phyloP scores from a whole-genome alignment of 1,140 invertebrate species.

The Tetragnatha versicolor region DNA sequence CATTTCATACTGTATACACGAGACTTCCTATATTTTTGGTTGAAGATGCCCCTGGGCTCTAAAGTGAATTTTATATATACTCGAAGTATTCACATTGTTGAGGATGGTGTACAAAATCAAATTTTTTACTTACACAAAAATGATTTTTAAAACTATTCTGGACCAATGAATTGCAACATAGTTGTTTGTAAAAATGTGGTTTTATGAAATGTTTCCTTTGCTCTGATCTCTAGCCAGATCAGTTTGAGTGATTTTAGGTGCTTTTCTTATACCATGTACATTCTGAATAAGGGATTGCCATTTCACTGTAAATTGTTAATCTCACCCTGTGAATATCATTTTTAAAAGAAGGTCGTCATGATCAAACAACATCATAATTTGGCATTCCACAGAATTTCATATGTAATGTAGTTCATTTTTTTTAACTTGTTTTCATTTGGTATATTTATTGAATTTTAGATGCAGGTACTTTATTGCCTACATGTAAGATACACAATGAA shows the following conservation, averaged over 20 bases:
- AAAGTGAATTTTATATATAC: slow-evolving; percentile 51
- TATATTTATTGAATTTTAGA: slow-evolving; percentile 35
- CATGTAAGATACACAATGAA: neutral
- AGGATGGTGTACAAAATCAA: slow-evolving; percentile 44
- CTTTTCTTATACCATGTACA: slow-evolving; percentile 45
- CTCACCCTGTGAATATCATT: slow-evolving; percentile 49
- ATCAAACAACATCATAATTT: slow-evolving; percentile 7
- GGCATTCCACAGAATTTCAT: slow-evolving; percentile 45
- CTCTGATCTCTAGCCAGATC: slow-evolving; percentile 5
- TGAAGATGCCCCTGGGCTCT: slow-evolving; percentile 51
- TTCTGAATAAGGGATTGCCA: slow-evolving; percentile 13
- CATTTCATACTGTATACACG: slow-evolving; percentile 47
- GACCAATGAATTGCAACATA: slow-evolving; percentile 52
- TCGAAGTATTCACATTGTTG: slow-evolving; percentile 27
- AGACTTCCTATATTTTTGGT: slow-evolving; percentile 48
- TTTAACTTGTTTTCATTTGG: slow-evolving; percentile 19
- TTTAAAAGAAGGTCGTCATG: slow-evolving; percentile 13
- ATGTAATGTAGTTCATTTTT: slow-evolving; percentile 26
- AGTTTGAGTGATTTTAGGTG: slow-evolving; percentile 47
- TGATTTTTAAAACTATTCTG: slow-evolving; percentile 47
- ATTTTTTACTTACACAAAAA: slow-evolving; percentile 22
- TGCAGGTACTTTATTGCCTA: neutral
- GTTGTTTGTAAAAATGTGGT: slow-evolving; percentile 46
- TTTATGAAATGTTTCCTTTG: slow-evolving; percentile 35
- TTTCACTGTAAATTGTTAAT: slow-evolving; percentile 17